These are phyloP conservation scores for Thamnophis elegans DNA, from an alignment of 2,797 vertebrate genomes.

Conservation along the genomic window DNA sequence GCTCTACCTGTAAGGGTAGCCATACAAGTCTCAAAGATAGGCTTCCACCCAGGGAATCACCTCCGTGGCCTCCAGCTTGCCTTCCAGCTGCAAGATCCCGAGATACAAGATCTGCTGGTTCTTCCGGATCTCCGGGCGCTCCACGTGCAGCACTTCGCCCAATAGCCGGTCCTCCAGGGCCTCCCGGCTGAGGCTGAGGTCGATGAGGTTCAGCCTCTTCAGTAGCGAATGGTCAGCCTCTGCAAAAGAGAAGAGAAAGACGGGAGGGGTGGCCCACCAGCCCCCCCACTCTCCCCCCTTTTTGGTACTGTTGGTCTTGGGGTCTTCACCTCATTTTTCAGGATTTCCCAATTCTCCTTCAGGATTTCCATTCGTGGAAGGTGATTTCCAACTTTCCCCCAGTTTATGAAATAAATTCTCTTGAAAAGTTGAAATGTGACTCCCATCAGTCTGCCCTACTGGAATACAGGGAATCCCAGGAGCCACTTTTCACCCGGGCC, in stretches of 20 bases:
- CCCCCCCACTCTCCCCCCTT: too few species aligned
- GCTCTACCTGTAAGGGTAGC: too few species aligned
- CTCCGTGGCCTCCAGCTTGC: slow-evolving; percentile 70
- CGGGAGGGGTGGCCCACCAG: neutral
- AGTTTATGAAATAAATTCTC: neutral
- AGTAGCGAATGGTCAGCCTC: slow-evolving; percentile 74
- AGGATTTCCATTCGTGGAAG: neutral
- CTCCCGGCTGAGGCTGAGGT: slow-evolving; percentile 74
- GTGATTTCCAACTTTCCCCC: neutral
- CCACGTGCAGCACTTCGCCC: slow-evolving; percentile 71
- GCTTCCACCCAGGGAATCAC: slow-evolving; percentile 52
- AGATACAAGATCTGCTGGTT: slow-evolving; percentile 62
- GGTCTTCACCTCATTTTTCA: too few species aligned
- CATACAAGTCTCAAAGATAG: neutral
- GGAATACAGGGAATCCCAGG: neutral
- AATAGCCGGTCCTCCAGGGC: slow-evolving; percentile 78
- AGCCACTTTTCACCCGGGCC: neutral
- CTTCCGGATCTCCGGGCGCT: slow-evolving; percentile 67
- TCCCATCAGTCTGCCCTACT: neutral
- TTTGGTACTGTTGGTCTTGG: fast-evolving
- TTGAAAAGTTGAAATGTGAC: neutral
- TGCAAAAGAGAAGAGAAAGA: slow-evolving; percentile 34
- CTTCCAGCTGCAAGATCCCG: slow-evolving; percentile 64
- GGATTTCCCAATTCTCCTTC: neutral
- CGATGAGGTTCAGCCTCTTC: slow-evolving; percentile 73